These are phyloP conservation scores for Nebria brevicollis DNA, from an alignment of 2,888 invertebrate species.

Conservation along the genomic window DNA sequence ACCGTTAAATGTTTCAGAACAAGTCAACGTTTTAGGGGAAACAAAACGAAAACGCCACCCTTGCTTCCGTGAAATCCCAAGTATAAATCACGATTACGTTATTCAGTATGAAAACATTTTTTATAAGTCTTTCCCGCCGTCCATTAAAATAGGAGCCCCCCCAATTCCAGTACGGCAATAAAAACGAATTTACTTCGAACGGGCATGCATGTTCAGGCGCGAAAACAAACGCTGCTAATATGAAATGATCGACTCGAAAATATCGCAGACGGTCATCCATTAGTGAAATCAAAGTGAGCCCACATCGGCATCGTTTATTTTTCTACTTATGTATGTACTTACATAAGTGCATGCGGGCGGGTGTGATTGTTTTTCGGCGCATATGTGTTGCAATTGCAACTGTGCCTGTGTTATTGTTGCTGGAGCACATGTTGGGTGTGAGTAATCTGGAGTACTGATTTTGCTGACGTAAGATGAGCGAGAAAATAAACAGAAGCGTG, in stretches of 20 bases:
- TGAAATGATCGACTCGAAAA: neutral
- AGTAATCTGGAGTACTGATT: neutral
- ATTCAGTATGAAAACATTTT: neutral
- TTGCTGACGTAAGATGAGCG: neutral
- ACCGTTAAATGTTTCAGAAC: neutral
- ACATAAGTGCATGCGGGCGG: neutral
- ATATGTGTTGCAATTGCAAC: neutral
- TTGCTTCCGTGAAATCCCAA: neutral
- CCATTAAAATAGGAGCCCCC: neutral
- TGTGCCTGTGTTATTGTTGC: neutral
- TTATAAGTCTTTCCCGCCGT: neutral
- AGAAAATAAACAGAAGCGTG: neutral
- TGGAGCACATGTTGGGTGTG: neutral
- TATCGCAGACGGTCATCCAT: neutral
- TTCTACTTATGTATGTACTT: neutral
- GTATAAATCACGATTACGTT: neutral
- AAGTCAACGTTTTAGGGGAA: neutral
- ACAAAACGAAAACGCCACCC: neutral
- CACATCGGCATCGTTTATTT: neutral
- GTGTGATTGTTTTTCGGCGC: neutral
- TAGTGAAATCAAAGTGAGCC: neutral
- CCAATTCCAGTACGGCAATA: neutral
- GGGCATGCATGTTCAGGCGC: neutral
- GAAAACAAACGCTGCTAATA: neutral
- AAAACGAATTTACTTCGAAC: neutral